Base-by-base conservation (phyloP, 2,888 invertebrate genomes). In the Steromphala cineraria region DNA sequence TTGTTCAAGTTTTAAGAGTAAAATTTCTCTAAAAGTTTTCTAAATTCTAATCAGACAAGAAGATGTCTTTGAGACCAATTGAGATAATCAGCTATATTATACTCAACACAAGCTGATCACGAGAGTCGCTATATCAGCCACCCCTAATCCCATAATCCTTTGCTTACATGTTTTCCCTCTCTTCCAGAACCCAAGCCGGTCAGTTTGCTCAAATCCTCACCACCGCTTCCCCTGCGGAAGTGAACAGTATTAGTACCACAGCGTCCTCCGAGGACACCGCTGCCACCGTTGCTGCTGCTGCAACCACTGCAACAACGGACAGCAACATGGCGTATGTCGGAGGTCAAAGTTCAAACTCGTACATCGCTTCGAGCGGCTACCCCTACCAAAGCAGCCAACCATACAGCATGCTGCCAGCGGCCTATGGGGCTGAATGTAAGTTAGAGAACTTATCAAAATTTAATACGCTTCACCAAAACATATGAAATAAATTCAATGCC, bases 291-390 rank as follows among this genome's bases (percentile, higher is more conserved):
- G 71, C 76, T 19, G 71, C 79, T 40, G 46, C 31, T 55, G 53
- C 78, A 52, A 75, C 78, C 36, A 40, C 56, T 53, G 24, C 56
- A 53, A 62, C 80, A 77, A 36, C 81, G 56, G 67, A 53, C 53
- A 56, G 17, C 75, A 40, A 28, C 53, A 53, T 67, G 46, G 84
- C 83, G 31, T 83, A 84, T 78, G 83, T 84, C 81, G 84, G 84
- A 21, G 83, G 84, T 24, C 85, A 85, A 53, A 82, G 82, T 74
- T 80, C 85, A 21, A 80, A 82, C 67, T 82, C 83, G 46, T 84
- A 83, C 82, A 84, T 85, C 81, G 75, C 52, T n/a, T 79, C 84
- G 1, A 74, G 80, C 10, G 80, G 82, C 10, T 85, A 85, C 82
- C 82, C 83, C 13, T 85, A 85, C 67, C 83, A 81, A 53, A 76